Evolutionary conservation across 2,888 invertebrate species (phyloP).

Genomic region (Invenusta paracnida): DNA sequence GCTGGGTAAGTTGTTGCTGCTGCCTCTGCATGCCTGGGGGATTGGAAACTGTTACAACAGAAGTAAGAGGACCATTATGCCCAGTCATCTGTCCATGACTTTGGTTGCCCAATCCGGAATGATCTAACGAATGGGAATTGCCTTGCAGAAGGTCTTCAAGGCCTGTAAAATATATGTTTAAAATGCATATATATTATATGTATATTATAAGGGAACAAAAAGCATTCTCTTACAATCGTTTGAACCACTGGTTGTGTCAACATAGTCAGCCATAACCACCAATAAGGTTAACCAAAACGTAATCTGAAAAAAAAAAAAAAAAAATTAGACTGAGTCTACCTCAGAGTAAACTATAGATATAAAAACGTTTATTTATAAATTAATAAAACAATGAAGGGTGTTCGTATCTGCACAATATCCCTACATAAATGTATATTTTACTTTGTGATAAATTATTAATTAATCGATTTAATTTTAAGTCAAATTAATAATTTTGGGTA

Average conservation of each 20-base stretch:
- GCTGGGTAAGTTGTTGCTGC: not conserved
- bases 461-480: no score
- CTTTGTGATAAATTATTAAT: no score
- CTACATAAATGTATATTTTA: no score
- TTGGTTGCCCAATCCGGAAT: not conserved
- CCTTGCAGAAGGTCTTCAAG: not conserved
- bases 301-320: no score
- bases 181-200: no score
- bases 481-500: no score
- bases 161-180: not conserved
- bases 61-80: not conserved
- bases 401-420: no score
- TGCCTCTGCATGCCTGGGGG: not conserved
- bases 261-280: not conserved
- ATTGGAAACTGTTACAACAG: not conserved
- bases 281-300: no score
- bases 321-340: no score
- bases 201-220: not conserved
- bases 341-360: no score
- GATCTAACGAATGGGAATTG: not conserved
- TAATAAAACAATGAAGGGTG: no score
- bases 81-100: not conserved
- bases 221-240: not conserved
- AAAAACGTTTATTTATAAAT: no score
- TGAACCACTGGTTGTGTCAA: not conserved